Base-by-base conservation (phyloP, 92 coral and sea anemone genomes). In the Parazoanthus darwini region DNA sequence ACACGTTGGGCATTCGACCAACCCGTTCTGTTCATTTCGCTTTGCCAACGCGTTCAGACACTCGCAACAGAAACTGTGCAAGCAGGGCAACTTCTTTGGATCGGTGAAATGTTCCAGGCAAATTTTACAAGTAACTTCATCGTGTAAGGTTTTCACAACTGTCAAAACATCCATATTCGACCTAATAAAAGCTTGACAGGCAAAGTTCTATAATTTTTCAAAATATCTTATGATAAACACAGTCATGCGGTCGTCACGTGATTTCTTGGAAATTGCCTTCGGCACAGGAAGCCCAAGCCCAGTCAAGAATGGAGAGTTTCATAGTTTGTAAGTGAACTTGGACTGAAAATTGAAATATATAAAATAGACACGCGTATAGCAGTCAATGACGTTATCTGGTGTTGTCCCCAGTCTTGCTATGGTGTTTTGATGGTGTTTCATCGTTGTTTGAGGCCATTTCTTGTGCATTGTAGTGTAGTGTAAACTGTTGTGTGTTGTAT, bases 71-170 rank as follows among this genome's bases (percentile, higher is more conserved):
- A 90, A 90, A 72, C 87, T 58, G 59, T 90, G 92, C 26, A 90
- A 90, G 26, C 92, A 90, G 15, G 92, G 92, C 46, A 90, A 65
- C 54, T 86, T 86, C 4, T 90, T 86, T 7, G 92, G 92, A 4
- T 90, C 65, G 50, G 33, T 68, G 36, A 79, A 86, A 84, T 79
- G 75, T 39, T 86, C 86, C 38, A 90, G 67, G 13, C 92, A 90
- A 23, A 90, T 88, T 14, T 84, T 33, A 29, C 89, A 90, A 36
- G 86, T 79, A 43, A 90, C 77, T 79, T 90, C 89, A 8, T 90
- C 81, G 66, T 22, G 74, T 14, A 90, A 22, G 36, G 71, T 90
- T 80, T 85, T 37, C 67, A 90, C 25, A 36, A 80, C 85, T 16
- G 56, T 56, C 44, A 58, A 29, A 56, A 56, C 42, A 56, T 80